Conservation (phyloP, 1,140 invertebrate genomes). For the Oreohelix idahoensis region DNA sequence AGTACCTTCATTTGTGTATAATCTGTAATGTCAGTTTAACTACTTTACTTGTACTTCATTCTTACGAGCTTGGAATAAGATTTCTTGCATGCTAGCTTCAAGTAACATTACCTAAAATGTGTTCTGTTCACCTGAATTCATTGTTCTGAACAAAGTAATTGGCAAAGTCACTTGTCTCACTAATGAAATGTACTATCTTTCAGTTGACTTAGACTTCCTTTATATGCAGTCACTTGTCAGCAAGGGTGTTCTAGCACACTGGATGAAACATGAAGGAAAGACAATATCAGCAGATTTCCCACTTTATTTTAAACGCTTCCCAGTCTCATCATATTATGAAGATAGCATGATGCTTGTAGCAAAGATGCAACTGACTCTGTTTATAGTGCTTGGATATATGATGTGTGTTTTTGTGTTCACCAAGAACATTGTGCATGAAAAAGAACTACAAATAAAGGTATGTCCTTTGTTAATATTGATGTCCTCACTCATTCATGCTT, state of each 20-base stretch:
- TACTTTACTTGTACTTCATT: too few species aligned
- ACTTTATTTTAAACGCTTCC: conserved; percentile 20
- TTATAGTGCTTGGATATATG: conserved; percentile 30
- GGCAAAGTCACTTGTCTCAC: too few species aligned
- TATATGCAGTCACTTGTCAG: conserved; percentile 16
- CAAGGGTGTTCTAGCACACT: conserved; percentile 16
- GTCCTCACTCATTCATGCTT: background rate
- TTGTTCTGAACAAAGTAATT: too few species aligned
- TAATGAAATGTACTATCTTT: background rate
- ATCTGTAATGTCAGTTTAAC: too few species aligned
- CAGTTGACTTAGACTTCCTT: conserved; percentile 5
- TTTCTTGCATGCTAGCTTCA: too few species aligned
- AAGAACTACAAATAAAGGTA: conserved; percentile 24
- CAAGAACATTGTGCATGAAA: conserved; percentile 25
- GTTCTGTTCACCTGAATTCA: too few species aligned
- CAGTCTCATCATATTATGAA: background rate
- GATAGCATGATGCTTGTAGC: conserved; percentile 10
- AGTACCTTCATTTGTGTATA: too few species aligned
- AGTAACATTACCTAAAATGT: too few species aligned
- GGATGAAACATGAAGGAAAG: background rate
- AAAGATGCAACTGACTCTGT: conserved; percentile 19
- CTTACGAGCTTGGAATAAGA: too few species aligned
- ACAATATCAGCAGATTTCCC: conserved; percentile 5
- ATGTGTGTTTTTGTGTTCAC: conserved; percentile 26
- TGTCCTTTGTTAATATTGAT: background rate